Evolutionary conservation across 2,888 invertebrate genomes (phyloP).

Genomic region (Phaedon cochleariae): DNA sequence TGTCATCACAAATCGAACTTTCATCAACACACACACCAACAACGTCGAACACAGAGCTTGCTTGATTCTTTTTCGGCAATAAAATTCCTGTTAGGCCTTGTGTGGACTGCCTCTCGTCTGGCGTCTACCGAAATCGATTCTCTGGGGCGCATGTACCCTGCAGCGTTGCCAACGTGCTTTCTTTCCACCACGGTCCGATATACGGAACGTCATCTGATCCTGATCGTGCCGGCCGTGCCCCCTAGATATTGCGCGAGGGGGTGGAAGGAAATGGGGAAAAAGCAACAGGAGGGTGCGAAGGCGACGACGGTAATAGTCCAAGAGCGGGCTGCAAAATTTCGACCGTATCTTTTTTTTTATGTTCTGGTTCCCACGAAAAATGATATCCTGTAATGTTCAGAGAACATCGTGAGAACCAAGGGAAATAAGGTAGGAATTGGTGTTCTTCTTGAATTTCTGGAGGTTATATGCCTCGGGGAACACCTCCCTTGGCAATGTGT

Average conservation of each 20-base stretch:
- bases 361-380: too few species aligned
- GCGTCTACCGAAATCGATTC: conserved; percentile 61
- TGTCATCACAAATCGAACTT: conserved; percentile 25
- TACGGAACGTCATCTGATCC: conserved; percentile 47
- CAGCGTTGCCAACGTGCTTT: conserved; percentile 38
- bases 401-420: too few species aligned
- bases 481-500: too few species aligned
- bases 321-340: too few species aligned
- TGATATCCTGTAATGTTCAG: too few species aligned
- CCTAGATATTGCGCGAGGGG: background rate
- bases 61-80: conserved; percentile 40
- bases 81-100: conserved; percentile 55
- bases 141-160: conserved; percentile 60
- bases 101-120: conserved; percentile 42
- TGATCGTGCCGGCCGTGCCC: conserved; percentile 35
- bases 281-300: conserved; percentile 50
- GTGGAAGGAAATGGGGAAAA: conserved; percentile 6
- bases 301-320: background rate
- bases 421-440: too few species aligned
- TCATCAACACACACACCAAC: conserved; percentile 15
- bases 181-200: conserved; percentile 51
- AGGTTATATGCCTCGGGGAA: too few species aligned
- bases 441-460: too few species aligned
- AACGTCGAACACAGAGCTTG: conserved; percentile 4
- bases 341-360: too few species aligned